Percentiles rank a stretch among this genome's conserved stretches.
Evolutionary conservation across 2,888 invertebrate genomes (phyloP).

Genomic region (Tethea ocularis): DNA sequence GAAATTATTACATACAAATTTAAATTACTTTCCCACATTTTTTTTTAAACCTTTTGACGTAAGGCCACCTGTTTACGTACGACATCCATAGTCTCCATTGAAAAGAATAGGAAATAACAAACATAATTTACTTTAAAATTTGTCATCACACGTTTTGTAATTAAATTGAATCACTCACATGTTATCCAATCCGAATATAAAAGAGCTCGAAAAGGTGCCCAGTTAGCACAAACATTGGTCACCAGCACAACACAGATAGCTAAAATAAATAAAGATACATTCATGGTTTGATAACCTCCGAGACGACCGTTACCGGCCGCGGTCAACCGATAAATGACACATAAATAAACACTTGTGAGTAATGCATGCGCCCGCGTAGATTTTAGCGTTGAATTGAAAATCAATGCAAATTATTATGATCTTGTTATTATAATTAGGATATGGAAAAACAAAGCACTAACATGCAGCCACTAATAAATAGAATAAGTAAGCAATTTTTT

Average conservation of each 20-base stretch:
- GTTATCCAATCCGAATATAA: constrained; percentile 70
- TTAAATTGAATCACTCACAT: constrained; percentile 56
- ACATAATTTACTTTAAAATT: background rate
- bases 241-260: constrained; percentile 36
- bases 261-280: constrained; percentile 30
- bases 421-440: background rate
- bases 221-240: constrained; percentile 31
- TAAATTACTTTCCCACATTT: too few relatives aligned
- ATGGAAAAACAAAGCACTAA: background rate
- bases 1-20: too few relatives aligned
- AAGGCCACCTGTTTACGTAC: too few relatives aligned
- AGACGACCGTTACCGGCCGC: constrained; percentile 34
- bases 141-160: too few relatives aligned
- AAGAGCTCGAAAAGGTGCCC: constrained; percentile 58
- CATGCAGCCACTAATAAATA: background rate
- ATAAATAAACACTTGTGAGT: constrained; percentile 11
- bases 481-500: too few relatives aligned
- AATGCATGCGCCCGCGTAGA: constrained; percentile 13
- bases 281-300: constrained; percentile 34
- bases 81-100: too few relatives aligned
- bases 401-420: background rate
- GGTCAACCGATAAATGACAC: constrained; percentile 47
- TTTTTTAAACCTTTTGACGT: too few relatives aligned
- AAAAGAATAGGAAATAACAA: background rate
- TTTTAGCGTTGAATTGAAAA: background rate